Conservation (phyloP, 1,140 invertebrate genomes). For the Cecropterus lyciades region DNA sequence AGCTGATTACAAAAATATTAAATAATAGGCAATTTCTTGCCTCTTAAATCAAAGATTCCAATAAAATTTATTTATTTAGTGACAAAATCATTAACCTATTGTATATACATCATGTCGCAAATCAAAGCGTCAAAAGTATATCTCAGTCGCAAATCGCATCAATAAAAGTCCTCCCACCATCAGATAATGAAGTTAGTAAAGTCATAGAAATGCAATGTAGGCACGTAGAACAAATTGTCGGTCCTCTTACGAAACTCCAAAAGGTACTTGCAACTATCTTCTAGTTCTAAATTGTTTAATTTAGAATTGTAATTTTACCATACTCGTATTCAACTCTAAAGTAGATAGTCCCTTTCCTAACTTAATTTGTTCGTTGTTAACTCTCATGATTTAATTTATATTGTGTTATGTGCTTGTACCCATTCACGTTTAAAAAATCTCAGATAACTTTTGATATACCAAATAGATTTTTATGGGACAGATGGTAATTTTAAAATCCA, state of each 20-base stretch:
- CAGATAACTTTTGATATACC: too few species aligned
- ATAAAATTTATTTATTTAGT: too few species aligned
- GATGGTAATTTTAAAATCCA: too few species aligned
- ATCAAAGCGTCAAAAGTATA: too few species aligned
- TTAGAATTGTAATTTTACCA: constrained; percentile 27
- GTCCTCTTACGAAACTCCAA: constrained; percentile 12
- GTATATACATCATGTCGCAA: neutral
- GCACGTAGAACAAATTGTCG: constrained; percentile 20
- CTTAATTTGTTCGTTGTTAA: constrained; percentile 20
- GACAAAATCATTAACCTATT: too few species aligned
- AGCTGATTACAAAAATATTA: too few species aligned
- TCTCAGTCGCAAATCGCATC: neutral
- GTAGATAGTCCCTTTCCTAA: constrained; percentile 15
- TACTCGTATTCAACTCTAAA: constrained; percentile 8
- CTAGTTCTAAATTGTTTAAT: constrained; percentile 26
- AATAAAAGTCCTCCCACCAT: neutral
- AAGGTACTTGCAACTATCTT: constrained; percentile 14
- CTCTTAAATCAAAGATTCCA: too few species aligned
- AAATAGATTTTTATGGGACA: too few species aligned
- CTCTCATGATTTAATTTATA: constrained; percentile 18
- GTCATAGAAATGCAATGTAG: constrained; percentile 23
- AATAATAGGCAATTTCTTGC: too few species aligned
- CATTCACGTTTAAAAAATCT: too few species aligned
- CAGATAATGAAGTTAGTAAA: constrained; percentile 14
- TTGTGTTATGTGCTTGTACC: neutral